Evolutionary conservation across 2,888 invertebrate genomes (phyloP).

Genomic region (Diabrotica balteata): DNA sequence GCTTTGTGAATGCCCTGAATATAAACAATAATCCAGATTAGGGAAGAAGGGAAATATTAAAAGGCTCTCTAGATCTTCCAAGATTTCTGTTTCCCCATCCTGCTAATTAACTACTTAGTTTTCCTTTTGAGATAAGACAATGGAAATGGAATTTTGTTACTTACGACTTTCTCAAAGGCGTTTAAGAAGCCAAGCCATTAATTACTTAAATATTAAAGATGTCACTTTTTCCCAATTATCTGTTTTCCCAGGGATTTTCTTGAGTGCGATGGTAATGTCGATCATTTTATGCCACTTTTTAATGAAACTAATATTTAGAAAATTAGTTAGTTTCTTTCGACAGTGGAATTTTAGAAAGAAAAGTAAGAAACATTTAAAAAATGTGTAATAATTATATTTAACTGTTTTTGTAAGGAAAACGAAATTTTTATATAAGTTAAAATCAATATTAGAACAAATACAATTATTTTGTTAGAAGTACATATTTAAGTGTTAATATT

Average conservation of each 20-base stretch:
- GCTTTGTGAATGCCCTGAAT: conserved; percentile 25
- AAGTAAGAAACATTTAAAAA: too few species aligned
- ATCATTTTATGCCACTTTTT: background rate
- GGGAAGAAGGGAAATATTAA: conserved; percentile 26
- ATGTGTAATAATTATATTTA: too few species aligned
- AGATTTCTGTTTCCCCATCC: conserved; percentile 39
- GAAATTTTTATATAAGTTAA: too few species aligned
- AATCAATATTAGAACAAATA: too few species aligned
- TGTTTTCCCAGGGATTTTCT: conserved; percentile 11
- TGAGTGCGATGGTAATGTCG: background rate
- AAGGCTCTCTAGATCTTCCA: conserved; percentile 29
- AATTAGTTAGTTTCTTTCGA: too few species aligned
- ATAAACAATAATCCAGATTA: conserved; percentile 35
- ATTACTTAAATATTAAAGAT: conserved; percentile 43
- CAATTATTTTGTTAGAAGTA: too few species aligned
- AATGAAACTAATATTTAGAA: background rate
- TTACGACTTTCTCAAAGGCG: conserved; percentile 42
- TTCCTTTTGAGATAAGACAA: conserved; percentile 44
- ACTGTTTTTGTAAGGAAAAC: too few species aligned
- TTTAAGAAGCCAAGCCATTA: conserved; percentile 41
- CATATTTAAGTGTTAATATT: too few species aligned
- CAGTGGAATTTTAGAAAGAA: too few species aligned
- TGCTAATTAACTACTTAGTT: conserved; percentile 47
- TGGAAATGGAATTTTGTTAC: conserved; percentile 45
- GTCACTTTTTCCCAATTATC: conserved; percentile 38